Percentiles rank a stretch among this genome's conserved stretches.
phyloP scores from a whole-genome alignment of 2,113 vertebrate species.

The Narcine bancroftii region DNA sequence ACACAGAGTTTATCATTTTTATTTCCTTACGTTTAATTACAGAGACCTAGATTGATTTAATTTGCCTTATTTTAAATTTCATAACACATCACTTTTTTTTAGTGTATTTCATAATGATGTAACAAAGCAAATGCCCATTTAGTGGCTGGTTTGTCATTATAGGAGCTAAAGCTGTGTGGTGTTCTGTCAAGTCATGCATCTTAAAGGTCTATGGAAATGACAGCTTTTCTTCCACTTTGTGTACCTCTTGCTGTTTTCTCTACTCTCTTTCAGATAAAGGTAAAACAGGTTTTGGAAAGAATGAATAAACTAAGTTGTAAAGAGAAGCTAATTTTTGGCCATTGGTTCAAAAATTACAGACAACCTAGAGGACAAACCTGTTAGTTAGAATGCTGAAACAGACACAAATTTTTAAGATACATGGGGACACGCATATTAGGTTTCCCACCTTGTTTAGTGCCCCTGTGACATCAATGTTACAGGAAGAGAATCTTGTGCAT shows the following conservation, averaged over 20 bases:
- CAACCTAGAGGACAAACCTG: neutral
- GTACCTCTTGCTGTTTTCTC: neutral
- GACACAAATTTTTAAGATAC: neutral
- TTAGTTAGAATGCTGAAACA: neutral
- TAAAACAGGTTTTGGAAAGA: neutral
- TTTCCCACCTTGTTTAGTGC: neutral
- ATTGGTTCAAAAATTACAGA: neutral
- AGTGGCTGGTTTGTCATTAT: neutral
- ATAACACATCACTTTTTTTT: too few relatives aligned
- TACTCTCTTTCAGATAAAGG: neutral
- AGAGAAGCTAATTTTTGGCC: neutral
- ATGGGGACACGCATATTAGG: neutral
- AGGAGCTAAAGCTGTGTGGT: neutral
- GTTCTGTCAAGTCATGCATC: neutral
- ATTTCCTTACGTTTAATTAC: slow-evolving; percentile 3
- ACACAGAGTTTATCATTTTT: slow-evolving; percentile 40
- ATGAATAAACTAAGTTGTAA: neutral
- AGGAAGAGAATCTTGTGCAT: neutral
- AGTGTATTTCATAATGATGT: neutral
- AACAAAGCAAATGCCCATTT: neutral
- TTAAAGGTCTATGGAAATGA: neutral
- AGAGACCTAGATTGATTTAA: neutral
- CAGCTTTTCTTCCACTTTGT: neutral
- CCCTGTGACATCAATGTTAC: neutral
- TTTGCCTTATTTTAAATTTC: slow-evolving; percentile 1